A percentile compares a stretch with the other conserved stretches of the same genome.
Conservation (phyloP, 2,797 vertebrate genomes). For the Eleutherodactylus coqui region DNA sequence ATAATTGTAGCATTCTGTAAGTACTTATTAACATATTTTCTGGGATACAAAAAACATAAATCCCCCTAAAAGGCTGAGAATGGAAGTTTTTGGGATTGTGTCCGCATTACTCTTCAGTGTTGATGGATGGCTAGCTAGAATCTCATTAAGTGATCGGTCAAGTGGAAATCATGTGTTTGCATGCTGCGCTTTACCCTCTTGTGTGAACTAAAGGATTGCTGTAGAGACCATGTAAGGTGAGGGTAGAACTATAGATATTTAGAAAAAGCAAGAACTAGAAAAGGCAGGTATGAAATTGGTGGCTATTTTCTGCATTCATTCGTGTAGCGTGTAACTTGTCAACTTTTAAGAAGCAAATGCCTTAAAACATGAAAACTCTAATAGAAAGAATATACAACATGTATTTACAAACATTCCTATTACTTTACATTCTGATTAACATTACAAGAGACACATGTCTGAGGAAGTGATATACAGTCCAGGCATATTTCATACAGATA, state of each 20-base stretch:
- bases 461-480: too few species aligned
- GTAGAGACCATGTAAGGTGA: not conserved
- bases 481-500: too few species aligned
- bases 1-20: not conserved
- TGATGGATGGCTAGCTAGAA: not conserved
- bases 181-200: not conserved
- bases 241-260: too few species aligned
- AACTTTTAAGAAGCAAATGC: not conserved
- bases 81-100: not conserved
- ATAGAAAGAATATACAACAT: too few species aligned
- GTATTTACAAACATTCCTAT: too few species aligned
- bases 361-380: not conserved
- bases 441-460: not conserved
- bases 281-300: not conserved
- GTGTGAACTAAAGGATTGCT: not conserved
- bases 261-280: not conserved
- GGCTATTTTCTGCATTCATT: not conserved
- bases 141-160: constrained; percentile 32
- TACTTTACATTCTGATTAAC: not conserved
- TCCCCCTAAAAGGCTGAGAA: not conserved
- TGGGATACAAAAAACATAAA: not conserved
- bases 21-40: not conserved
- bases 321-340: not conserved
- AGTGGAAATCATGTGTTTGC: constrained; percentile 15
- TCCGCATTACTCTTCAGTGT: not conserved